Conservation (phyloP, 2,113 vertebrate species). For the Procavia capensis region DNA sequence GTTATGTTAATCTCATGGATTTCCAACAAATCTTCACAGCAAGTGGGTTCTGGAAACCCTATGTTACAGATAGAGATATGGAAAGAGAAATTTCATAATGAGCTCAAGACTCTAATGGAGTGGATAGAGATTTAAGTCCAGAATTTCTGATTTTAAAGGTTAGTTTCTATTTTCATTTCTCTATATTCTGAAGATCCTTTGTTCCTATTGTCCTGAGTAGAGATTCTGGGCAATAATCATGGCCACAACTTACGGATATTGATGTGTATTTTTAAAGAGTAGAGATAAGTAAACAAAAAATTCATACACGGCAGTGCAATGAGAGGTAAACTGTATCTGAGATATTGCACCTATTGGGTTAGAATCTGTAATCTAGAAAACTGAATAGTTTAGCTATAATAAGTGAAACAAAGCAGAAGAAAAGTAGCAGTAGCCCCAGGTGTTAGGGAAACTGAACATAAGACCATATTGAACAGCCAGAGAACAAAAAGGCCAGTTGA, state of each 20-base stretch:
- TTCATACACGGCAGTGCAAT: not conserved
- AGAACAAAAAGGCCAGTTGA: not conserved
- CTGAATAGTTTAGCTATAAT: not conserved
- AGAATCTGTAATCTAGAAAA: not conserved
- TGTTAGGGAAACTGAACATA: not conserved
- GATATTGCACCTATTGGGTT: not conserved
- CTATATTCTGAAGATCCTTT: not conserved
- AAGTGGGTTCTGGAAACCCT: not conserved
- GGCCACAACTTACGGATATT: not conserved
- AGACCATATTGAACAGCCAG: not conserved
- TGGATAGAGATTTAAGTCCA: not conserved
- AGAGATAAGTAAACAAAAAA: not conserved
- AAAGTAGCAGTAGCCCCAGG: not conserved
- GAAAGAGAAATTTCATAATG: not conserved
- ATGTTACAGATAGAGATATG: not conserved
- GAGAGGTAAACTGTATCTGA: not conserved
- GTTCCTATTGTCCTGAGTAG: not conserved
- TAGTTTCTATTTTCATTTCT: not conserved
- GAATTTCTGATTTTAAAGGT: not conserved
- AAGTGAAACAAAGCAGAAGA: not conserved
- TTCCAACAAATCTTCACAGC: not conserved
- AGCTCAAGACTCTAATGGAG: not conserved
- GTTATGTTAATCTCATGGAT: not conserved
- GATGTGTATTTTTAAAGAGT: not conserved
- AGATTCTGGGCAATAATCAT: not conserved